Percentiles rank a stretch among this genome's conserved stretches.
phyloP scores from a whole-genome alignment of 2,797 vertebrate species.

The Eutrigla gurnardus region DNA sequence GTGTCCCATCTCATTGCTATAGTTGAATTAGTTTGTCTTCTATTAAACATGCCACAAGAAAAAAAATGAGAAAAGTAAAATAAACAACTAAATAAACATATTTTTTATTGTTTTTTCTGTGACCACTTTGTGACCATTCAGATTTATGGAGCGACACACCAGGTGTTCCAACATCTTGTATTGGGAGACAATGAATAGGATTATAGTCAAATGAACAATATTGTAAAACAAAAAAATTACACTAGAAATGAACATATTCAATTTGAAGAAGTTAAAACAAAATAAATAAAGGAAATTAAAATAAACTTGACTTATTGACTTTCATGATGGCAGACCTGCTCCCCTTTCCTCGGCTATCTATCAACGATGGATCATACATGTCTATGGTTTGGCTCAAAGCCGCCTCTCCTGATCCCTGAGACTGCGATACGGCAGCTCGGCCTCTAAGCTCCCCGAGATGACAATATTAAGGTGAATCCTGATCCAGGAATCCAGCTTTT shows the following conservation, averaged over 20 bases:
- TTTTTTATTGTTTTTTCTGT: too few relatives aligned
- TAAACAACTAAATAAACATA: neutral
- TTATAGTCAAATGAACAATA: neutral
- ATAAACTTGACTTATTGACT: neutral
- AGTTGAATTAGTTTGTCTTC: too few relatives aligned
- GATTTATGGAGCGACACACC: neutral
- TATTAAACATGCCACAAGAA: too few relatives aligned
- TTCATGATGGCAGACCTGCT: slow-evolving; percentile 8
- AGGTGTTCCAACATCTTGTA: neutral
- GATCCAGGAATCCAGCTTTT: slow-evolving; percentile 66
- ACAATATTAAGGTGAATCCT: slow-evolving; percentile 67
- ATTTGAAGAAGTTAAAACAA: neutral
- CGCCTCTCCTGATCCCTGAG: slow-evolving; percentile 38
- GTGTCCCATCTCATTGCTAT: too few relatives aligned
- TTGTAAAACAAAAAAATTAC: neutral
- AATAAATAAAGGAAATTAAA: neutral
- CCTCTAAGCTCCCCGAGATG: slow-evolving; percentile 60
- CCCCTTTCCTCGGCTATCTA: slow-evolving; percentile 1
- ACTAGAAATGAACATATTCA: neutral
- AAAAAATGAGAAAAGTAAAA: too few relatives aligned
- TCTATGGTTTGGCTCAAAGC: slow-evolving; percentile 53
- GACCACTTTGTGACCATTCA: neutral
- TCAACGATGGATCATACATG: slow-evolving; percentile 32
- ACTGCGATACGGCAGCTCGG: slow-evolving; percentile 36
- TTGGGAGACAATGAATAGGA: slow-evolving; percentile 2